Conservation (phyloP, 2,113 vertebrate genomes). For the Austrofundulus limnaeus region DNA sequence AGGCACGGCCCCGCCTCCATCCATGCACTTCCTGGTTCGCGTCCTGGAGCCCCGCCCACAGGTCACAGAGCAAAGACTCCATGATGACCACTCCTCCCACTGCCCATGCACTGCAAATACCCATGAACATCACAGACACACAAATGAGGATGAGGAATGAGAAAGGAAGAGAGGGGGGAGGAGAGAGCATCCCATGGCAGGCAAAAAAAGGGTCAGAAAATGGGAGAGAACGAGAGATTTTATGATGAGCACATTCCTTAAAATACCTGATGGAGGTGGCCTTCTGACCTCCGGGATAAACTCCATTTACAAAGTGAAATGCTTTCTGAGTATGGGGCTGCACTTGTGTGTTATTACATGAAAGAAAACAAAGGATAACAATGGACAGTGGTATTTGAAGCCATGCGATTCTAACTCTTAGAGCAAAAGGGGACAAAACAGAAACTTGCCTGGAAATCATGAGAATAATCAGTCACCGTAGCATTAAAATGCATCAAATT, state of each 20-base stretch:
- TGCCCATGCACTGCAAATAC: conserved; percentile 88
- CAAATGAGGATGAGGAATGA: conserved; percentile 57
- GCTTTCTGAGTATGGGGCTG: conserved; percentile 24
- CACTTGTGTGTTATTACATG: conserved; percentile 24
- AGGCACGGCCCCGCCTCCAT: conserved; percentile 79
- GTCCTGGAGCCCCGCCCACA: conserved; percentile 93
- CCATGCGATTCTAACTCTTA: conserved; percentile 57
- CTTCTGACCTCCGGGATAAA: conserved; percentile 31
- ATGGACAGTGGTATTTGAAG: conserved; percentile 45
- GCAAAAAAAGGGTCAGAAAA: conserved; percentile 54
- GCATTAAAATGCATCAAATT: conserved; percentile 17
- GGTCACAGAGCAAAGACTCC: conserved; percentile 96
- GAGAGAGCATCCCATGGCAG: conserved; percentile 41
- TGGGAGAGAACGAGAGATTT: conserved; percentile 61
- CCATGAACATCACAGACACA: conserved; percentile 48
- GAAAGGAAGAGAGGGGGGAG: conserved; percentile 3
- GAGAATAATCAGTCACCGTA: conserved; percentile 10
- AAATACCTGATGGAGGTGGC: conserved; percentile 20
- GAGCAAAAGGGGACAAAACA: conserved; percentile 47
- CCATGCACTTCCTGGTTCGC: conserved; percentile 87
- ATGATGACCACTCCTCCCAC: conserved; percentile 93
- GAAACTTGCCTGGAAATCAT: conserved; percentile 14
- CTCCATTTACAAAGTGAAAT: conserved; percentile 34
- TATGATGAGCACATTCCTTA: conserved; percentile 54
- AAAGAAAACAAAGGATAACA: conserved; percentile 52